phyloP scores from a whole-genome alignment of 2,113 vertebrate genomes.

The Ia io region DNA sequence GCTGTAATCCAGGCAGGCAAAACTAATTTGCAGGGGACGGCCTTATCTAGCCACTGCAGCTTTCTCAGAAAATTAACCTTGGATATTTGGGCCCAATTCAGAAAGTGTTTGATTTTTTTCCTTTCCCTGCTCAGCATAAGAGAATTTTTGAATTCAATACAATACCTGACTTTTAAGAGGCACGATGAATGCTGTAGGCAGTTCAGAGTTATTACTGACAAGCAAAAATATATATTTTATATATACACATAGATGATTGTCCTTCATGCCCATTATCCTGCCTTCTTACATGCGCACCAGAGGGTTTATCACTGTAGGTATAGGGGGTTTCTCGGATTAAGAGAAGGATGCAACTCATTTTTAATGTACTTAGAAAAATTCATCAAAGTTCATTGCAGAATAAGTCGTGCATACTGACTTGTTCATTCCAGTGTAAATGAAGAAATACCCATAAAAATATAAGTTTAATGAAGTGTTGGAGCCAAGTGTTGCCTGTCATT shows the following conservation, averaged over 20 bases:
- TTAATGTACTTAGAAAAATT: slow-evolving; percentile 87
- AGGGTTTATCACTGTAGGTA: slow-evolving; percentile 80
- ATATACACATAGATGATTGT: slow-evolving; percentile 77
- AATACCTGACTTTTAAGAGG: slow-evolving; percentile 89
- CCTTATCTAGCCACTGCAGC: slow-evolving; percentile 99
- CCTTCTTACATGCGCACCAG: slow-evolving; percentile 80
- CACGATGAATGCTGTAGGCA: slow-evolving; percentile 84
- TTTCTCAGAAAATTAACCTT: slow-evolving; percentile 99
- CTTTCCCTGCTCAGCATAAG: slow-evolving; percentile 86
- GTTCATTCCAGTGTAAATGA: slow-evolving; percentile 87
- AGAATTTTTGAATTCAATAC: slow-evolving; percentile 88
- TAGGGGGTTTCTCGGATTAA: slow-evolving; percentile 76
- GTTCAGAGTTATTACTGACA: slow-evolving; percentile 87
- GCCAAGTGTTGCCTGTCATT: slow-evolving; percentile 81
- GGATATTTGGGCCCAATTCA: slow-evolving; percentile 99
- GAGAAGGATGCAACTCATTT: slow-evolving; percentile 84
- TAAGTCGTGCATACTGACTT: slow-evolving; percentile 85
- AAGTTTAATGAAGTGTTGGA: slow-evolving; percentile 88
- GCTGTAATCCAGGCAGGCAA: slow-evolving; percentile 99
- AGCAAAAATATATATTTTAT: slow-evolving; percentile 83
- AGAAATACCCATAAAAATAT: slow-evolving; percentile 87
- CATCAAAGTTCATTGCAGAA: slow-evolving; percentile 87
- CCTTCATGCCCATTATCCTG: slow-evolving; percentile 82
- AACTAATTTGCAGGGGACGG: slow-evolving; percentile 99
- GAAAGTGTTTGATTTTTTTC: slow-evolving; percentile 95